Conservation (phyloP, 2,113 vertebrate species). For the Trogon surrucura region DNA sequence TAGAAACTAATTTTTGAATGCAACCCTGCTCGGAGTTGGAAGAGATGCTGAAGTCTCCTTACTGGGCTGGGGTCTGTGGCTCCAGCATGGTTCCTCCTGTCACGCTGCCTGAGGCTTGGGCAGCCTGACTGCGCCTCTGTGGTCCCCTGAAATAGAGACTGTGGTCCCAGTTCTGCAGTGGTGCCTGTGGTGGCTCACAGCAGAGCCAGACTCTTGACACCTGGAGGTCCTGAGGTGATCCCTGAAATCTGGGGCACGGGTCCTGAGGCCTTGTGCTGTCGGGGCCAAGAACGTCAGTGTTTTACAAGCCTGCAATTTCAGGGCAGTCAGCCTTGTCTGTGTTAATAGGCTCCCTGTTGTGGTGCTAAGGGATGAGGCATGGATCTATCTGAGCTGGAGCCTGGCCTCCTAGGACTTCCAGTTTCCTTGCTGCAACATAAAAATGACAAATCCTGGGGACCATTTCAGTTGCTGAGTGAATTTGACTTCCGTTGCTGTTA, state of each 20-base stretch:
- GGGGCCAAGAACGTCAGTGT: background rate
- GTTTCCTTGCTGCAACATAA: background rate
- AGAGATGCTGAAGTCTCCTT: background rate
- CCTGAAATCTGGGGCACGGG: conserved; percentile 1
- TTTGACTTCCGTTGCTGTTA: background rate
- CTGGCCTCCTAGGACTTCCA: conserved; percentile 6
- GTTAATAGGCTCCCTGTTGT: conserved; percentile 40
- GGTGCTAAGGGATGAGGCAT: conserved; percentile 12
- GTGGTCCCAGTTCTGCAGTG: background rate
- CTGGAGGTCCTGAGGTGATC: background rate
- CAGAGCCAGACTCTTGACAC: background rate
- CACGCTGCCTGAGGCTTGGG: accelerated
- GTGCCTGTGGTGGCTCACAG: background rate
- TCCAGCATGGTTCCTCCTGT: background rate
- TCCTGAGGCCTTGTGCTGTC: background rate
- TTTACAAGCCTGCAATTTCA: conserved; percentile 26
- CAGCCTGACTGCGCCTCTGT: background rate
- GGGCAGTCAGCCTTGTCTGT: conserved; percentile 50
- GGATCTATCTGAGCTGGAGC: conserved; percentile 16
- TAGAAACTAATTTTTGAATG: background rate
- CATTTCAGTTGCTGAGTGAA: background rate
- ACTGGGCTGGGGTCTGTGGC: background rate
- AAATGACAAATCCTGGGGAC: conserved; percentile 11
- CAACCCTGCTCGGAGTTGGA: background rate
- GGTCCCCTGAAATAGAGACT: accelerated